phyloP scores from a whole-genome alignment of 1,140 invertebrate genomes.

The Brachionus manjavacas region DNA sequence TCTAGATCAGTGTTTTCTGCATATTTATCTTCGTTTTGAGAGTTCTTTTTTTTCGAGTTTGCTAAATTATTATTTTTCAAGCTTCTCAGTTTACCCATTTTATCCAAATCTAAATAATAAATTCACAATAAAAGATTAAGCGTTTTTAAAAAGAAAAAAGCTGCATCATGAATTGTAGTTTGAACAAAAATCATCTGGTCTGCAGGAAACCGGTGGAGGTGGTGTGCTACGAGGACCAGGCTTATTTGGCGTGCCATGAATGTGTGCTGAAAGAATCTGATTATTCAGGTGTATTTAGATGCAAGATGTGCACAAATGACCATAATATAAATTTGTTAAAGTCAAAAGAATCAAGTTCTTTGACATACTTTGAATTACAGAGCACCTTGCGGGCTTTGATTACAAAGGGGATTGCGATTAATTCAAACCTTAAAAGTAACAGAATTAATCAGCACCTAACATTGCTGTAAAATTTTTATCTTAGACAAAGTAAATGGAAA shows the following conservation, averaged over 20 bases:
- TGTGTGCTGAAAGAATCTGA: not conserved
- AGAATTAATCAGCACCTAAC: not conserved
- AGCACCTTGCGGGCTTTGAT: not conserved
- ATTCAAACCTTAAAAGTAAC: not conserved
- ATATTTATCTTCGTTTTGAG: not conserved
- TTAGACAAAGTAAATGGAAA: not conserved
- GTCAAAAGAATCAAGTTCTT: not conserved
- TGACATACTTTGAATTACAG: not conserved
- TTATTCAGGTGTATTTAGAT: constrained; percentile 35
- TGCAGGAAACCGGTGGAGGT: not conserved
- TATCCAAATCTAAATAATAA: not conserved
- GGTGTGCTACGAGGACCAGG: not conserved
- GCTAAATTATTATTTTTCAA: constrained; percentile 20
- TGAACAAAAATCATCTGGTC: constrained; percentile 28
- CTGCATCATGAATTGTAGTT: not conserved
- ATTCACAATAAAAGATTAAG: not conserved
- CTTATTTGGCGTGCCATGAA: not conserved
- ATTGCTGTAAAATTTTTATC: not conserved
- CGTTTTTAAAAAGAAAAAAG: not conserved
- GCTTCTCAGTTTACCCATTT: constrained; percentile 12
- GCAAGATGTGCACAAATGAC: not conserved
- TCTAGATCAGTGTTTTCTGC: not conserved
- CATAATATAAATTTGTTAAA: not conserved
- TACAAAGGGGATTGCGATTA: not conserved
- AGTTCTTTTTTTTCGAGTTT: not conserved